Conservation (phyloP, 2,113 vertebrate species). For the Poecile atricapillus region DNA sequence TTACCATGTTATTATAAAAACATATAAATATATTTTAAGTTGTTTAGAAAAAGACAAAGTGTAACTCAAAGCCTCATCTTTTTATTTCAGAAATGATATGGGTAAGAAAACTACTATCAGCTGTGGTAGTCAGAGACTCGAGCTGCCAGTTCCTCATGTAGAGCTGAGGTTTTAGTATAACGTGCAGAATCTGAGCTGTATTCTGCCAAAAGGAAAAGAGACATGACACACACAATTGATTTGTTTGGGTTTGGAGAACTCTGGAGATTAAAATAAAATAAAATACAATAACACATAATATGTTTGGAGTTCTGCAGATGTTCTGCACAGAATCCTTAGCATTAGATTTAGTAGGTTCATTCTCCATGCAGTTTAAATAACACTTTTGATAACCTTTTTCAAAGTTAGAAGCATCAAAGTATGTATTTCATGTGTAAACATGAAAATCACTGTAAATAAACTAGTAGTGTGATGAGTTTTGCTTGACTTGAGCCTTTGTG, state of each 20-base stretch:
- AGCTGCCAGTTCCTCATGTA: neutral
- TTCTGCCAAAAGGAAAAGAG: neutral
- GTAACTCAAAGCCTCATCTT: neutral
- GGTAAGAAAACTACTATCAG: neutral
- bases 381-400: neutral
- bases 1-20: neutral
- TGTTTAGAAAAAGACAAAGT: neutral
- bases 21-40: neutral
- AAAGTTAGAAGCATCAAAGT: neutral
- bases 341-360: neutral
- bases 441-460: neutral
- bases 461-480: neutral
- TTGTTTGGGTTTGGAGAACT: neutral
- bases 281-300: neutral
- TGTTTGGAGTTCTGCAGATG: neutral
- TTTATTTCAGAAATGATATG: neutral
- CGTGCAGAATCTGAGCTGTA: neutral
- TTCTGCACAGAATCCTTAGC: neutral
- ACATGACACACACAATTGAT: neutral
- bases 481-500: neutral
- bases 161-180: neutral
- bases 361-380: neutral
- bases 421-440: neutral
- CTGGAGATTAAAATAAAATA: neutral
- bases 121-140: neutral